Percentiles rank a stretch among this genome's conserved stretches.
phyloP scores from a whole-genome alignment of 1,140 invertebrate genomes.

The Riptortus pedestris region DNA sequence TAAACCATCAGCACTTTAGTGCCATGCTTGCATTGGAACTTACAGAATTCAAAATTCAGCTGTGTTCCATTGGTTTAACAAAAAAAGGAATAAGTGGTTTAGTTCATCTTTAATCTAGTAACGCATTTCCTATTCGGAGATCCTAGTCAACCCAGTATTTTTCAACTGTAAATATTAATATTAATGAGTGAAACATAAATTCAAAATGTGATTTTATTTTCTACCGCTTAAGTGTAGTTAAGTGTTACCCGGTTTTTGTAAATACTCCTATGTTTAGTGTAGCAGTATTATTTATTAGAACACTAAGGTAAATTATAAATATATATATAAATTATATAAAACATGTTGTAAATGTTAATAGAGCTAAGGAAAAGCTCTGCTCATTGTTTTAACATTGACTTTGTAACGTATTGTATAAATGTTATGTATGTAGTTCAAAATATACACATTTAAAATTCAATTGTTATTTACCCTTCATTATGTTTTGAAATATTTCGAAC shows the following conservation, averaged over 20 bases:
- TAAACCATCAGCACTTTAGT: too few species aligned
- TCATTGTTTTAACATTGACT: slow-evolving; percentile 24
- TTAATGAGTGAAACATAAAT: slow-evolving; percentile 15
- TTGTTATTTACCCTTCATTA: too few species aligned
- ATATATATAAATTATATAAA: slow-evolving; percentile 5
- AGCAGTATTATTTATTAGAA: slow-evolving; percentile 16
- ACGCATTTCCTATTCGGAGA: background rate
- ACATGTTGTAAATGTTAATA: slow-evolving; percentile 20
- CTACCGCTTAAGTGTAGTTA: slow-evolving; percentile 26
- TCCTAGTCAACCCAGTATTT: slow-evolving; percentile 28
- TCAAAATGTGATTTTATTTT: slow-evolving; percentile 29
- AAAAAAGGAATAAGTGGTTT: too few species aligned
- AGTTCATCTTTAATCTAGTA: too few species aligned
- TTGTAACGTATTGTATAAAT: slow-evolving; percentile 27
- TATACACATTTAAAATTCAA: slow-evolving; percentile 2
- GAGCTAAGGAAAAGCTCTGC: background rate
- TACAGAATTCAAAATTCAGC: too few species aligned
- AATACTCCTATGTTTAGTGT: slow-evolving; percentile 19
- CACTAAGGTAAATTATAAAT: slow-evolving; percentile 17
- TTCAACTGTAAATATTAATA: slow-evolving; percentile 14
- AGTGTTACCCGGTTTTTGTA: slow-evolving; percentile 26
- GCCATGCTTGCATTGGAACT: too few species aligned
- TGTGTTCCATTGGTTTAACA: too few species aligned
- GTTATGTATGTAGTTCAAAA: slow-evolving; percentile 27
- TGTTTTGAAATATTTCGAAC: too few species aligned